phyloP scores from a whole-genome alignment of 2,888 invertebrate genomes.

The Heliconius sara region DNA sequence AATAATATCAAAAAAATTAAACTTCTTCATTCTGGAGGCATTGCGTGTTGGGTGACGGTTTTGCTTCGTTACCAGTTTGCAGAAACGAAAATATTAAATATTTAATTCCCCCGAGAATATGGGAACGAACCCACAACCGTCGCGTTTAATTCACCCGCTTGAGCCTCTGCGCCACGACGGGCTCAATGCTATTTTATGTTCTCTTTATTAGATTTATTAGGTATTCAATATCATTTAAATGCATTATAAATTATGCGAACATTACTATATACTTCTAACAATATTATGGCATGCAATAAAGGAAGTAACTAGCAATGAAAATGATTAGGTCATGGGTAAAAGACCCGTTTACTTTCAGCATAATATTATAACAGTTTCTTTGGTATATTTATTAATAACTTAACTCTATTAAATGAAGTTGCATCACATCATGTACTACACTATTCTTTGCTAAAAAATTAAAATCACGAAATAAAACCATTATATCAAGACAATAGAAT shows the following conservation, averaged over 20 bases:
- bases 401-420: background rate
- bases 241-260: background rate
- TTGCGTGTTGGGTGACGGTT: background rate
- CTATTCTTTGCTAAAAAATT: too few species aligned
- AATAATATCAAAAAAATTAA: too few species aligned
- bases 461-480: too few species aligned
- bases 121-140: too few species aligned
- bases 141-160: too few species aligned
- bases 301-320: slow-evolving; percentile 11
- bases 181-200: too few species aligned
- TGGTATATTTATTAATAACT: slow-evolving; percentile 13
- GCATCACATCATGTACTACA: too few species aligned
- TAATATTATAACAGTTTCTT: slow-evolving; percentile 13
- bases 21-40: background rate
- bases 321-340: slow-evolving; percentile 9
- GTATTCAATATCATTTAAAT: background rate
- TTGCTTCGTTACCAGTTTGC: background rate
- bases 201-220: background rate
- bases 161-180: too few species aligned
- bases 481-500: background rate
- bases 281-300: slow-evolving; percentile 11
- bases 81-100: too few species aligned
- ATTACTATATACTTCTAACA: slow-evolving; percentile 3
- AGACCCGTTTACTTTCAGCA: slow-evolving; percentile 1
- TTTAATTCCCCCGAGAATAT: too few species aligned